A percentile compares a stretch with the other conserved stretches of the same genome.
phyloP scores from a whole-genome alignment of 2,888 invertebrate species.

The Dynastes tityus region DNA sequence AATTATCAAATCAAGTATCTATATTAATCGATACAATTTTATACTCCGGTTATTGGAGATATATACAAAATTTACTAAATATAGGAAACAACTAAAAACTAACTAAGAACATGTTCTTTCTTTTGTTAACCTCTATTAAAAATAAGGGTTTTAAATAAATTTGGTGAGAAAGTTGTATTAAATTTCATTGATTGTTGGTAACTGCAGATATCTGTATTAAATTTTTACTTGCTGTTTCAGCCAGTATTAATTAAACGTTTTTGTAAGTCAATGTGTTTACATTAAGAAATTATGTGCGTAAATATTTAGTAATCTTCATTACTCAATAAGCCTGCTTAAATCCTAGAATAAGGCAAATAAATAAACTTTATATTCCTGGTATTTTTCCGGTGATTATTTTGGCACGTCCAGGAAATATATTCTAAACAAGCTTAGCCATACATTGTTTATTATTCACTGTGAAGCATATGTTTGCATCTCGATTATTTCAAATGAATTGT shows the following conservation, averaged over 20 bases:
- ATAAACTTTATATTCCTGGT: not conserved
- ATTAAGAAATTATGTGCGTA: not conserved
- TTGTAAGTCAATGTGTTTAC: not conserved
- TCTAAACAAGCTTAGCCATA: conserved; percentile 7
- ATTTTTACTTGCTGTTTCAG: not conserved
- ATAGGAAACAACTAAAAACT: too few species aligned
- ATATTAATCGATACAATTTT: too few species aligned
- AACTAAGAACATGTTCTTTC: too few species aligned
- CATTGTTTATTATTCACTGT: not conserved
- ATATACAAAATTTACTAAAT: too few species aligned
- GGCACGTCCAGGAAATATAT: not conserved
- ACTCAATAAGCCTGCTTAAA: not conserved
- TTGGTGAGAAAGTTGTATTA: not conserved
- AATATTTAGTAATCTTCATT: conserved; percentile 13
- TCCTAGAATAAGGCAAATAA: not conserved
- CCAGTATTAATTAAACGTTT: not conserved
- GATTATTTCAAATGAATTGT: not conserved
- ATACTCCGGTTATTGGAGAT: too few species aligned
- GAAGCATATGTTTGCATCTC: not conserved
- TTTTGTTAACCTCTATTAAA: too few species aligned
- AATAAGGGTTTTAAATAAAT: not conserved
- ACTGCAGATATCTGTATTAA: not conserved
- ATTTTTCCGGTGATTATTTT: conserved; percentile 1
- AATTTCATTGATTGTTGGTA: too few species aligned
- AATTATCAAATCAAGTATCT: too few species aligned